Evolutionary conservation across 2,113 vertebrate species (phyloP).

Genomic region (Origma solitaria): DNA sequence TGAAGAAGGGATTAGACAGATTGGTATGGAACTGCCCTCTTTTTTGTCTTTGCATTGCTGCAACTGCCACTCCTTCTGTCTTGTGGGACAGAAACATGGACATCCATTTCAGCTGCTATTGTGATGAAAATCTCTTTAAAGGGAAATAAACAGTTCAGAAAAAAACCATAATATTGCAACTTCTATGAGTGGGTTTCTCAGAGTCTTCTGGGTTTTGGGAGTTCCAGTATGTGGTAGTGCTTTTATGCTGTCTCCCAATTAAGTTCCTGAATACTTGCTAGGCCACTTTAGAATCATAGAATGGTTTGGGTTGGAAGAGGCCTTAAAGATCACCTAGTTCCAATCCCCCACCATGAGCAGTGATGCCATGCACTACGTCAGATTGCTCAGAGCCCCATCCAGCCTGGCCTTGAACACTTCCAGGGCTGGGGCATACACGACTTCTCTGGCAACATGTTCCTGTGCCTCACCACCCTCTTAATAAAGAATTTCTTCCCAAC

Average conservation of each 20-base stretch:
- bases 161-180: neutral
- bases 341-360: neutral
- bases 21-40: neutral
- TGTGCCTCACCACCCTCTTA: neutral
- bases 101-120: neutral
- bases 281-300: neutral
- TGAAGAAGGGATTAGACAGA: neutral
- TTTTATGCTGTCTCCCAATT: neutral
- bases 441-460: neutral
- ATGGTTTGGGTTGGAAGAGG: neutral
- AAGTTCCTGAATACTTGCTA: neutral
- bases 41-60: neutral
- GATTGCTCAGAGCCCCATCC: neutral
- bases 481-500: neutral
- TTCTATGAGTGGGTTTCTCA: neutral
- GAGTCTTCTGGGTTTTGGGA: neutral
- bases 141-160: neutral
- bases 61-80: neutral
- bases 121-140: neutral
- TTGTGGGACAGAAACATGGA: neutral
- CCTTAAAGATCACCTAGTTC: neutral
- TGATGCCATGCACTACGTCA: neutral
- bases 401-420: neutral
- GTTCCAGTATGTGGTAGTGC: neutral
- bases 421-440: neutral